Evolutionary conservation across 2,797 vertebrate genomes (phyloP), one percentile per base, ranked within the genome.

Genomic region (Enteromius unitaeniatus): DNA sequence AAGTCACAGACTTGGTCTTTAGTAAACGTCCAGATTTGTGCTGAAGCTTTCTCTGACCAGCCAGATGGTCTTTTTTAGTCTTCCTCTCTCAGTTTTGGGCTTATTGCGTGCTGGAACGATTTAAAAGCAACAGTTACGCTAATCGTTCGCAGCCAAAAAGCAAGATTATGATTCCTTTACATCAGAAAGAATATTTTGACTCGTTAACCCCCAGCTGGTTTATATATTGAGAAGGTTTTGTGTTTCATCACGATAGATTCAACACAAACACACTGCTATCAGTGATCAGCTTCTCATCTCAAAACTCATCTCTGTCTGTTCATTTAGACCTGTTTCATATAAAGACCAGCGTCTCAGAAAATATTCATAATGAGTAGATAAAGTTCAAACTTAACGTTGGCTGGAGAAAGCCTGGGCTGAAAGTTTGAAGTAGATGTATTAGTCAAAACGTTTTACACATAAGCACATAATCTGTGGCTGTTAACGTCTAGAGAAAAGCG

Each of bases 131-230:
- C 23, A 40, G 11, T 51, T 23, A 3, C 3, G 3, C 4, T 68
- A 6, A n/a, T 45, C 34, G 6, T 68, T 45, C 15, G 31, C 47
- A 23, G 31, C 26, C 37, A 47, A 78, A 47, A 15, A 28, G 49
- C 28, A 55, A 23, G 31, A 76, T n/a, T 11, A 40, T 58, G 31
- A 76, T 90, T 90, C 85, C 15, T 76, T 86, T 87, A 47, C 69
- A 4, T 10, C 84, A 90, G 90, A 89, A 89, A 70, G 31, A 60
- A 42, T 58, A 53, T 91, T 26, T 89, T 79, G 74, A 88, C 37
- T 76, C 51, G 14, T n/a, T 55, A 9, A 55, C 9, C 21, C 21
- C 21, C 53, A 55, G 3, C 53, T 55, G 53, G 9, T 55, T 55
- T 47, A 26, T 47, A 68, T 42, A 68, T 6, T 13, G 1, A 68